Conservation (phyloP, 37 sponge, comb jelly and placozoan species). For the Sycon ciliatum region DNA sequence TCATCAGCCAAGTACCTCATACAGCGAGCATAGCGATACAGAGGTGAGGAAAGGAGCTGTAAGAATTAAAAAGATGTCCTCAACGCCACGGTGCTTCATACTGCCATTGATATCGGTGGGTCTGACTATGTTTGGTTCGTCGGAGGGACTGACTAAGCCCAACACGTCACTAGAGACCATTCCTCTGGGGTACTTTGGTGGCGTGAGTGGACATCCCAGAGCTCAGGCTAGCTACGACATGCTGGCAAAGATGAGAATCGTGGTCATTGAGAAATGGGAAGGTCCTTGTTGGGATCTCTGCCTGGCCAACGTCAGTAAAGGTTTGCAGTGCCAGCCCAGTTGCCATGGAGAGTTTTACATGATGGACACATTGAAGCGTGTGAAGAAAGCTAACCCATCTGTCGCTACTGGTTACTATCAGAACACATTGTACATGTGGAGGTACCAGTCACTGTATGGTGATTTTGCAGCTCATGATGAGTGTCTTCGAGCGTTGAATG, state of each 20-base stretch:
- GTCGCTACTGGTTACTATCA: conserved; percentile 19
- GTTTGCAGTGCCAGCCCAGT: conserved; percentile 21
- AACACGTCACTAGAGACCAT: conserved; percentile 21
- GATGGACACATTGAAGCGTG: conserved; percentile 19
- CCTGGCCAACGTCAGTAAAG: conserved; percentile 11
- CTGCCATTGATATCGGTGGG: too few relatives aligned
- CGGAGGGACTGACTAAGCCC: conserved; percentile 16
- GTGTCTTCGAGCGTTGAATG: too few relatives aligned
- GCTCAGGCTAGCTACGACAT: conserved; percentile 15
- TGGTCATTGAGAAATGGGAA: conserved; percentile 36
- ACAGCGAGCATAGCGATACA: too few relatives aligned
- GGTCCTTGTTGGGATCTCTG: conserved; percentile 28
- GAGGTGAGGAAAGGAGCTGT: too few relatives aligned
- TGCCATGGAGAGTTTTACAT: conserved; percentile 21
- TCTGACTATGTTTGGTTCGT: too few relatives aligned
- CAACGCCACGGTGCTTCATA: too few relatives aligned
- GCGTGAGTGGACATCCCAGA: conserved; percentile 14
- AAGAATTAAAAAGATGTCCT: too few relatives aligned
- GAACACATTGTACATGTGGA: conserved; percentile 22
- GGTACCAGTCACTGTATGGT: conserved; percentile 10
- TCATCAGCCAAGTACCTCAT: too few relatives aligned
- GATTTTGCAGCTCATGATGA: background rate
- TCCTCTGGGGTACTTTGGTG: conserved; percentile 24
- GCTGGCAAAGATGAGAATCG: conserved; percentile 23
- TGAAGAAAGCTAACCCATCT: conserved; percentile 19